Percentiles rank a stretch among this genome's conserved stretches.
Evolutionary conservation across 1,140 invertebrate genomes (phyloP).

Genomic region (Oscheius sp.): DNA sequence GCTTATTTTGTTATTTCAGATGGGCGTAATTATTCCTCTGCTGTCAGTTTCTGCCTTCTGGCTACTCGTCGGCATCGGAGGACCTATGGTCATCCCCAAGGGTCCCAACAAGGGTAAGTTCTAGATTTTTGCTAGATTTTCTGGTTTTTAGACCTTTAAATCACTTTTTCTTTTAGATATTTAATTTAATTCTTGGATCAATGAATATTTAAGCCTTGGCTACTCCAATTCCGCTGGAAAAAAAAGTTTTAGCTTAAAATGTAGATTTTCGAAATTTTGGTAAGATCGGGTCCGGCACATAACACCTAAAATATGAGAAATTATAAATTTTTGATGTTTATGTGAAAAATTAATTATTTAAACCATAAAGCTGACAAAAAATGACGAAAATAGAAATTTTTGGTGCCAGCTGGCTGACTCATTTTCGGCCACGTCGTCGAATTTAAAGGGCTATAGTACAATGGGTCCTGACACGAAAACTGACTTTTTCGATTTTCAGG

Average conservation of each 20-base stretch:
- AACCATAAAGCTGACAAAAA: too few relatives aligned
- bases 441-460: too few relatives aligned
- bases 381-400: too few relatives aligned
- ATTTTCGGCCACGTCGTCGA: too few relatives aligned
- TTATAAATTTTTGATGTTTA: too few relatives aligned
- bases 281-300: too few relatives aligned
- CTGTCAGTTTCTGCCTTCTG: conserved; percentile 58
- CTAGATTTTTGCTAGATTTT: conserved; percentile 1
- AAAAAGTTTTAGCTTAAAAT: not conserved
- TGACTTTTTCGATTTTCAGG: conserved; percentile 40
- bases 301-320: too few relatives aligned
- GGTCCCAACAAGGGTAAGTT: conserved; percentile 57
- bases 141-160: not conserved
- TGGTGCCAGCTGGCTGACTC: too few relatives aligned
- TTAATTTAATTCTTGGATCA: not conserved
- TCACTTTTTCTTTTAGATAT: not conserved
- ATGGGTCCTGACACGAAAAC: not conserved
- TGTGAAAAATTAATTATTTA: too few relatives aligned
- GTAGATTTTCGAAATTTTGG: not conserved
- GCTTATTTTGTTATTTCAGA: conserved; percentile 21
- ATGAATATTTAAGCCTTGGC: not conserved
- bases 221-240: not conserved
- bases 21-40: conserved; percentile 58
- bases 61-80: conserved; percentile 54
- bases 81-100: conserved; percentile 58